Evolutionary conservation across 1,140 invertebrate species (phyloP), one percentile per base, ranked within the genome.

Genomic region (Linepithema humile): DNA sequence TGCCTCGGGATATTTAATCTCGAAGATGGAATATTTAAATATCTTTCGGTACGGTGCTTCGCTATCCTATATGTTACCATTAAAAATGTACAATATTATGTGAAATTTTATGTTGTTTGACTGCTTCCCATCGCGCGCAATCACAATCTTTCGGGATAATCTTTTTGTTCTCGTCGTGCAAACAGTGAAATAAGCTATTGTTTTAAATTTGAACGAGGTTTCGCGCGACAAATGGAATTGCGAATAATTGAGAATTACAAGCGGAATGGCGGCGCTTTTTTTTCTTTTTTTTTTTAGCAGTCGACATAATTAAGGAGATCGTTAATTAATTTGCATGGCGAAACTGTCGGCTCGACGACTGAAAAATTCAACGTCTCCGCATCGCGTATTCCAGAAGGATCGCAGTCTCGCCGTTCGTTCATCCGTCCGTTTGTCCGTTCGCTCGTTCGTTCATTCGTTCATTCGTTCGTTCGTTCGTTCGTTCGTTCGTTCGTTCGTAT

Each of bases 321-420:
- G 48, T 82, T 73, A 57, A 87, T 85, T 77, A 75, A 87, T 85
- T 85, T 69, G 45, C 77, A 17, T 32, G n/a, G 48, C 9, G 0
- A 17, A 4, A 20, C 17, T 3, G 10, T 35, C n/a, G 50, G 15
- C 2, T 7, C 35, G 20, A 26, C 86, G 32, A 5, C 23, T 86
- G 57, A 85, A 89, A 89, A 77, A 82, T 82, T 84, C 59, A 84
- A 10, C 64, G 83, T 64, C 38, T 50, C 43, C 55, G 38, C 50
- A 65, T 72, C n/a, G 43, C 40, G 9, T 60, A 82, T 82, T 67
- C 53, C 35, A 35, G 15, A n/a, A 6, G 53, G 55, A 38, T 0
- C 26, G 20, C 23, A 29, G 2, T 23, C 38, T 26, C n/a, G n/a
- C 45, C 38, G 72, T 60, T n/a, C n/a, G n/a, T n/a, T n/a, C n/a